Base-by-base conservation (phyloP, 2,797 vertebrate species). In the Argyrosomus regius region DNA sequence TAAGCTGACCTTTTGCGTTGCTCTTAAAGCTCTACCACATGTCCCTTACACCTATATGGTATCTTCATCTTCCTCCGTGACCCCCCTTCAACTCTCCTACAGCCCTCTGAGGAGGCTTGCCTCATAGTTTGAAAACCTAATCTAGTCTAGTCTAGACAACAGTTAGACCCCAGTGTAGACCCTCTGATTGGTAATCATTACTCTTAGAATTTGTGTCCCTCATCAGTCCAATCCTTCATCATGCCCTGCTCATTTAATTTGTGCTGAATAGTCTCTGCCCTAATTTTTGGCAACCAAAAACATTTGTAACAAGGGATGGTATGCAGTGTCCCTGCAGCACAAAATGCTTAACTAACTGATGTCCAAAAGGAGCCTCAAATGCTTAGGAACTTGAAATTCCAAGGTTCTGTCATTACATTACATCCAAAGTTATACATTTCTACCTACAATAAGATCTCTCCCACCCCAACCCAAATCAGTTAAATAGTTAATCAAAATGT, bases 251-350 rank as follows among this genome's bases (percentile, higher is more conserved):
- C 68, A 67, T 64, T 59, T 80, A 67, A 73, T 80, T 62, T 81
- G 75, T 56, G 45, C 66, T 80, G 62, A 75, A 72, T 57, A 58
- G 49, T 70, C 20, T 64, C 56, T 56, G 69, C 12, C 39, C 64
- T 74, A 63, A 66, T 81, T 58, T 80, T 75, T 82, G 35, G 49
- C 77, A 84, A 78, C 71, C 60, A 68, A 81, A 80, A 84, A 81
- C 75, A 82, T 31, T 61, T 26, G 54, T 26, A 74, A 81, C 69
- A 81, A 77, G 50, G 72, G 75, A 58, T 72, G 82, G 67, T 59
- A 83, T 81, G 82, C 67, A 13, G 69, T 24, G 41, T 39, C 48
- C 69, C 28, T 75, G 1, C 93, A 96, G 54, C 92, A 64, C 57
- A 31, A 63, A 64, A 43, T 31, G 14, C 16, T 46, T 10, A 20